Conservation (phyloP, 1,140 invertebrate genomes). For the Drosophila prosaltans region DNA sequence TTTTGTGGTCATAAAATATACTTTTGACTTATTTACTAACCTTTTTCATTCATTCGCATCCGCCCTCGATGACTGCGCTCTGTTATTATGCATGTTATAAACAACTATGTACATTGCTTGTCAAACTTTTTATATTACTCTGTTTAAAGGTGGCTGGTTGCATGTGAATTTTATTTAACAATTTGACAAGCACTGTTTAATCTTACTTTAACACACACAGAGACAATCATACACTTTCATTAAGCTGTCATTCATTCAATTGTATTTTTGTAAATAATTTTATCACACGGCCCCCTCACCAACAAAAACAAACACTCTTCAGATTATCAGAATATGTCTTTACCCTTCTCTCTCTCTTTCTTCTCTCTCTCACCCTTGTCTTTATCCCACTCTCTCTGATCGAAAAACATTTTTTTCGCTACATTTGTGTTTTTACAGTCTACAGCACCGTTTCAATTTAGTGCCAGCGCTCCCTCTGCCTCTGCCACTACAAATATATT, state of each 20-base stretch:
- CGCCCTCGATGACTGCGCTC: not conserved
- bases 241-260: not conserved
- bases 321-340: not conserved
- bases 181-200: constrained; percentile 24
- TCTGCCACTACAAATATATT: constrained; percentile 62
- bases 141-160: not conserved
- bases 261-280: constrained; percentile 20
- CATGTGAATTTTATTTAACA: constrained; percentile 2
- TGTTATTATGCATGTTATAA: constrained; percentile 6
- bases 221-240: not conserved
- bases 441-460: constrained; percentile 71
- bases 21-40: not conserved
- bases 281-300: not conserved
- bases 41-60: not conserved
- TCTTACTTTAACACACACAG: not conserved
- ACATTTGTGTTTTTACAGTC: constrained; percentile 65
- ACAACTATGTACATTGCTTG: constrained; percentile 17
- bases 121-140: constrained; percentile 21
- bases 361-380: not conserved
- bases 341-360: not conserved
- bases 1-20: no score
- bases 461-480: constrained; percentile 58
- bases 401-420: constrained; percentile 46
- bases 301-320: not conserved
- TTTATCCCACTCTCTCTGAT: constrained; percentile 1